These are phyloP conservation scores for Beris morrisii DNA, from an alignment of 2,888 invertebrate species.

Conservation along the genomic window DNA sequence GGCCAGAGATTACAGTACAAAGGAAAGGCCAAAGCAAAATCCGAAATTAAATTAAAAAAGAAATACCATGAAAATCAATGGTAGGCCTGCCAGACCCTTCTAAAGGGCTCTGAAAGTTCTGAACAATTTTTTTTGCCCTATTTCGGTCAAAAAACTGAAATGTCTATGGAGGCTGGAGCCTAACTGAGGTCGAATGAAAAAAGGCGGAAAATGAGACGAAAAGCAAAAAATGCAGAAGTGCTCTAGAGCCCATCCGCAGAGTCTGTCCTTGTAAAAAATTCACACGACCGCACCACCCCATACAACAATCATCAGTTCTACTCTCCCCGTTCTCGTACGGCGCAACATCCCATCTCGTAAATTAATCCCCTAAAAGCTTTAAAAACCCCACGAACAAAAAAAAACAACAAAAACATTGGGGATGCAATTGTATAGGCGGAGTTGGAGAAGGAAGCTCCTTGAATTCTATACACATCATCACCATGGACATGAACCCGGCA, in stretches of 20 bases:
- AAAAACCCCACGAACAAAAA: not conserved
- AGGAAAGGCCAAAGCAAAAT: too few species aligned
- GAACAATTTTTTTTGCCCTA: too few species aligned
- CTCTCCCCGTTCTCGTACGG: not conserved
- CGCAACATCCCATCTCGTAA: conserved; percentile 9
- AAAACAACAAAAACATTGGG: conserved; percentile 8
- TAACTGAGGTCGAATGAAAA: not conserved
- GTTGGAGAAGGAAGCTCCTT: not conserved
- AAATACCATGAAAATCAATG: too few species aligned
- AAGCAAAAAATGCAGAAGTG: not conserved
- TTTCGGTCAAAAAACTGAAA: too few species aligned
- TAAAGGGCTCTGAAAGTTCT: too few species aligned
- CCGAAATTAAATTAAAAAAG: too few species aligned
- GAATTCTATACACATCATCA: conserved; percentile 1
- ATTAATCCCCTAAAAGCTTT: conserved; percentile 20
- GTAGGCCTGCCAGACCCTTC: too few species aligned
- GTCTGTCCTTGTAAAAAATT: conserved; percentile 4
- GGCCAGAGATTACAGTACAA: too few species aligned
- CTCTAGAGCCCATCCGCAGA: not conserved
- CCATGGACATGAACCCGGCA: not conserved
- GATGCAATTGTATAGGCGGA: not conserved
- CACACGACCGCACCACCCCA: not conserved
- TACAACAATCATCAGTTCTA: too few species aligned
- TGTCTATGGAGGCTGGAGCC: too few species aligned
- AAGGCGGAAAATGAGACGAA: conserved; percentile 1